Percentiles rank a stretch among this genome's conserved stretches.
Conservation (phyloP, 2,113 vertebrate genomes). For the Bubalus kerabau region DNA sequence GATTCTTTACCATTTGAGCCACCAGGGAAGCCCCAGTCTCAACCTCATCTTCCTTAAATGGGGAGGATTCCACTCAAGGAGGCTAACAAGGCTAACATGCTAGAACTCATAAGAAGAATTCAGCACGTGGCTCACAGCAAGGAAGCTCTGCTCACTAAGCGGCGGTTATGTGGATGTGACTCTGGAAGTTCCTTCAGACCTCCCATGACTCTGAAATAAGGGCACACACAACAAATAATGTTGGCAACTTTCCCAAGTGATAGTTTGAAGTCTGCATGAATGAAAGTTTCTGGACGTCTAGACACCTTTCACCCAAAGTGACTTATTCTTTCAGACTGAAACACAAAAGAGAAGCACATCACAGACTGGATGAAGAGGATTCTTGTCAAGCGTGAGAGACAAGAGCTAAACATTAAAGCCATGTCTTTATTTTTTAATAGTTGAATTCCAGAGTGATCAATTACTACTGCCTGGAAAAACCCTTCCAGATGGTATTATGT, state of each 20-base stretch:
- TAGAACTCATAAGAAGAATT: background rate
- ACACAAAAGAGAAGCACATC: background rate
- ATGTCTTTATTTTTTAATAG: background rate
- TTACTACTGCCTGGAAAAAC: background rate
- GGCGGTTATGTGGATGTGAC: accelerated
- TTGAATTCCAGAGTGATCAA: background rate
- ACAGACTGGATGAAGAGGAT: background rate
- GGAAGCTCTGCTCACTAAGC: background rate
- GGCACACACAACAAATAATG: background rate
- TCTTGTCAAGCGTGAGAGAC: background rate
- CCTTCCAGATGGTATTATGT: background rate
- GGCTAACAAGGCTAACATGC: background rate
- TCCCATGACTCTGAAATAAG: background rate
- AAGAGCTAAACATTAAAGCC: background rate
- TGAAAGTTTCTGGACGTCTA: background rate
- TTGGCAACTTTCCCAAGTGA: background rate
- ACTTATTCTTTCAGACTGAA: background rate
- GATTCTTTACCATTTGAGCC: background rate
- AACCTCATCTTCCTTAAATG: background rate
- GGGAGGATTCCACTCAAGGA: background rate
- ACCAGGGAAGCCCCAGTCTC: background rate
- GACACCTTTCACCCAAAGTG: background rate
- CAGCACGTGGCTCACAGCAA: background rate
- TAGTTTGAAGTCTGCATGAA: background rate
- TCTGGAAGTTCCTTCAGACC: background rate